Conservation (phyloP, 2,797 vertebrate species). For the Uromys caudimaculatus region DNA sequence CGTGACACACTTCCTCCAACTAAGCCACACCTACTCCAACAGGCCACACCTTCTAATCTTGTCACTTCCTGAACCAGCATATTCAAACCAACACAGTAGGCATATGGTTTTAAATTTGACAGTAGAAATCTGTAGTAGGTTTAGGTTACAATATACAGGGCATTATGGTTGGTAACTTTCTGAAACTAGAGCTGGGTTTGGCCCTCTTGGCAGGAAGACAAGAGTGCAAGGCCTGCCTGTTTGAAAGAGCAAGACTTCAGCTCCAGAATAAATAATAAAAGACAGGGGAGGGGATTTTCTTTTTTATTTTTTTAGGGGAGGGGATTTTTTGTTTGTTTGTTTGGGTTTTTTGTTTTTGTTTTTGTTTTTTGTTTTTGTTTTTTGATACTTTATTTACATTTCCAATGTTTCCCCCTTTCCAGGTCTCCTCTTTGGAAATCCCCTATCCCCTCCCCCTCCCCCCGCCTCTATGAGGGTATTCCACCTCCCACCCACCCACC, state of each 20-base stretch:
- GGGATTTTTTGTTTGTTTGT: too few relatives aligned
- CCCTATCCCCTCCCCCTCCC: too few relatives aligned
- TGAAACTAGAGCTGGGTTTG: background rate
- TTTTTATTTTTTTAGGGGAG: too few relatives aligned
- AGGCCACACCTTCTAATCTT: background rate
- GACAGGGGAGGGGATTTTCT: background rate
- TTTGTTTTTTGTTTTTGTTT: too few relatives aligned
- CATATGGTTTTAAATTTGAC: background rate
- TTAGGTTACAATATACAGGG: background rate
- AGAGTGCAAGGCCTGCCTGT: background rate
- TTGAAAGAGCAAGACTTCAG: background rate
- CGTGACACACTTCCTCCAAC: background rate
- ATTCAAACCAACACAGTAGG: background rate
- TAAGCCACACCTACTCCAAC: background rate
- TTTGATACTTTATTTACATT: too few relatives aligned
- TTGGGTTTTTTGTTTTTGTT: too few relatives aligned
- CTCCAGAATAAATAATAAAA: background rate
- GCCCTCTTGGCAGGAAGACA: background rate
- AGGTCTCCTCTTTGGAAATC: too few relatives aligned
- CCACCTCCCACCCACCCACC: too few relatives aligned
- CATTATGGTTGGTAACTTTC: background rate
- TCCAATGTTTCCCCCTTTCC: too few relatives aligned
- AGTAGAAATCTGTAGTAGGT: background rate
- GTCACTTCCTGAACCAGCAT: background rate
- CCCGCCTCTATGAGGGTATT: too few relatives aligned